Percentiles rank a stretch among this genome's conserved stretches.
phyloP scores from a whole-genome alignment of 2,113 vertebrate genomes.

The Sphyrna mokarran region DNA sequence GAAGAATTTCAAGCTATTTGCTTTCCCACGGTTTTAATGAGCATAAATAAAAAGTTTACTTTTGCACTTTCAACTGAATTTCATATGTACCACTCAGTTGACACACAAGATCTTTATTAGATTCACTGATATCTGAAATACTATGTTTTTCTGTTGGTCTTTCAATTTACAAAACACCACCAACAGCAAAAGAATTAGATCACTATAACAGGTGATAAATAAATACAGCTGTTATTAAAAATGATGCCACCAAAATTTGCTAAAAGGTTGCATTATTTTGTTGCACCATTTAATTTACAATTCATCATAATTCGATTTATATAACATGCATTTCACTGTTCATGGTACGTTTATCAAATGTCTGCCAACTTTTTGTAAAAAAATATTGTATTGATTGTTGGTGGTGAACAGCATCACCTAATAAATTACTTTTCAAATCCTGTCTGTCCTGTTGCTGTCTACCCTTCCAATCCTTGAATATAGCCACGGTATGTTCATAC shows the following conservation, averaged over 20 bases:
- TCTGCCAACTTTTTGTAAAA: neutral
- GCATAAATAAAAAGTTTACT: neutral
- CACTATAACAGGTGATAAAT: neutral
- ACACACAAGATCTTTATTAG: neutral
- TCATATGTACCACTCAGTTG: neutral
- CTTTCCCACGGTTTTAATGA: neutral
- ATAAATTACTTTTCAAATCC: neutral
- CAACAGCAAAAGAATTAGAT: neutral
- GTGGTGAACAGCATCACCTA: neutral
- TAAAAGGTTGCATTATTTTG: neutral
- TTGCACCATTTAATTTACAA: neutral
- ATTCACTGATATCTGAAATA: neutral
- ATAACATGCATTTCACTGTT: neutral
- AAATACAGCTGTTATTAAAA: neutral
- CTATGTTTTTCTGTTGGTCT: neutral
- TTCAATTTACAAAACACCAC: neutral
- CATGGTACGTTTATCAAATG: neutral
- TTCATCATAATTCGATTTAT: neutral
- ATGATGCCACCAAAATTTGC: neutral
- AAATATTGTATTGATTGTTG: neutral
- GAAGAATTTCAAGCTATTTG: neutral
- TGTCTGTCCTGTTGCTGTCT: neutral
- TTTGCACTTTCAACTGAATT: neutral
- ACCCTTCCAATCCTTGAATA: neutral
- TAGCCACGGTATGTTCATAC: neutral